Percentiles rank a stretch among this genome's conserved stretches.
phyloP scores from a whole-genome alignment of 2,797 vertebrate genomes.

The Alfaro cultratus region DNA sequence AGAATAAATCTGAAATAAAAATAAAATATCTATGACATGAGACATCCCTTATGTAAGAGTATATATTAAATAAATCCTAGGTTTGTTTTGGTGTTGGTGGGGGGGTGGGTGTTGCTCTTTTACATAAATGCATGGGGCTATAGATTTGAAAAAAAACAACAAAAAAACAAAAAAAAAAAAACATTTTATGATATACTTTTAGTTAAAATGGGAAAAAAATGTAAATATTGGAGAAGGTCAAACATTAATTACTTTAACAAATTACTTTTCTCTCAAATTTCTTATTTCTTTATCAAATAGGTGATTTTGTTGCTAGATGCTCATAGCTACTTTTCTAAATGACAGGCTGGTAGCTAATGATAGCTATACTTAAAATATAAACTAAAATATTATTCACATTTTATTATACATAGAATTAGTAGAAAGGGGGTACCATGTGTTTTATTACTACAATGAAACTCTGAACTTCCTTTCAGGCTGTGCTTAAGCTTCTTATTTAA shows the following conservation, averaged over 20 bases:
- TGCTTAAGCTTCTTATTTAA: background rate
- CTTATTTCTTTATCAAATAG: background rate
- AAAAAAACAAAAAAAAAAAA: too few species aligned
- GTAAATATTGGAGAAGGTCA: background rate
- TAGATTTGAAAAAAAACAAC: background rate
- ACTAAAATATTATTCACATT: background rate
- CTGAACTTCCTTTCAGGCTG: background rate
- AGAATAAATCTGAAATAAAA: background rate
- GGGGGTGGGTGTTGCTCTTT: background rate
- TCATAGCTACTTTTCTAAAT: background rate
- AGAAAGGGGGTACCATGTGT: background rate
- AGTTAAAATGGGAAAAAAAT: background rate
- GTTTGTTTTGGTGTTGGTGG: conserved; percentile 9
- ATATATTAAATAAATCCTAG: background rate
- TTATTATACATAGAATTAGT: background rate
- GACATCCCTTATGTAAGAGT: background rate
- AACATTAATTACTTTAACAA: background rate
- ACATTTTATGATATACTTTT: background rate
- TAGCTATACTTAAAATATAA: background rate
- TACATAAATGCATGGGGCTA: conserved; percentile 10
- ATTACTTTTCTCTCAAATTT: background rate
- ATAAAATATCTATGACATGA: background rate
- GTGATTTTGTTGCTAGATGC: too few species aligned
- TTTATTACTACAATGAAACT: background rate
- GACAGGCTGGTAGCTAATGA: background rate